Percentiles rank a stretch among this genome's conserved stretches.
Evolutionary conservation across 2,888 invertebrate species (phyloP).

Genomic region (Pteria penguin): DNA sequence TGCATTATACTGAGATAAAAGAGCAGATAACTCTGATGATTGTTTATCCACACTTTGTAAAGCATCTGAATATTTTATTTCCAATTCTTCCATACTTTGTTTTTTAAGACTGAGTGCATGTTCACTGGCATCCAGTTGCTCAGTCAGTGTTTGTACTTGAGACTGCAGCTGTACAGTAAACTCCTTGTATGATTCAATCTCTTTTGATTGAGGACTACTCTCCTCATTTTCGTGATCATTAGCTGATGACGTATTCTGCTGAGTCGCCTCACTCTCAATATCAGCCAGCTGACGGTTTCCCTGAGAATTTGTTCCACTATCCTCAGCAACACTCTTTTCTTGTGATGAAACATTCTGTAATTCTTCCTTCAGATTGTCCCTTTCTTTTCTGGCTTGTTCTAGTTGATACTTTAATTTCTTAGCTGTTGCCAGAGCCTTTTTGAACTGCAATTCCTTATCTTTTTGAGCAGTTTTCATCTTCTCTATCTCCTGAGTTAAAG

Average conservation of each 20-base stretch:
- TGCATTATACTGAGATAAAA: conserved; percentile 28
- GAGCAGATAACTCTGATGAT: conserved; percentile 9
- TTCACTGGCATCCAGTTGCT: conserved; percentile 45
- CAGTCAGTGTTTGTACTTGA: conserved; percentile 62
- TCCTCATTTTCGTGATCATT: conserved; percentile 46
- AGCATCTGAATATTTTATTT: conserved; percentile 43
- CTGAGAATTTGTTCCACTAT: background rate
- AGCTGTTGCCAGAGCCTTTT: conserved; percentile 72
- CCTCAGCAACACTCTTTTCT: background rate
- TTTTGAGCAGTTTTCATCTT: conserved; percentile 16
- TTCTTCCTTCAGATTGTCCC: conserved; percentile 19
- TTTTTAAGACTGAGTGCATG: conserved; percentile 46
- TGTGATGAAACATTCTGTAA: background rate
- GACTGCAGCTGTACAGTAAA: conserved; percentile 65
- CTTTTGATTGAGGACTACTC: too few relatives aligned
- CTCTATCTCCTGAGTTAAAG: conserved; percentile 30
- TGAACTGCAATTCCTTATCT: conserved; percentile 67
- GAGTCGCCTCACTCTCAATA: background rate
- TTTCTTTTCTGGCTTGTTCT: conserved; percentile 53
- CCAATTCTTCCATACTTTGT: conserved; percentile 36
- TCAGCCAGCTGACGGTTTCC: background rate
- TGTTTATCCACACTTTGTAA: conserved; percentile 31
- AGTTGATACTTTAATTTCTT: conserved; percentile 73
- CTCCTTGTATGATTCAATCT: conserved; percentile 60
- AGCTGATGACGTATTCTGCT: background rate